These are phyloP conservation scores for Trachemys scripta DNA, from an alignment of 2,113 vertebrate genomes.

Conservation along the genomic window DNA sequence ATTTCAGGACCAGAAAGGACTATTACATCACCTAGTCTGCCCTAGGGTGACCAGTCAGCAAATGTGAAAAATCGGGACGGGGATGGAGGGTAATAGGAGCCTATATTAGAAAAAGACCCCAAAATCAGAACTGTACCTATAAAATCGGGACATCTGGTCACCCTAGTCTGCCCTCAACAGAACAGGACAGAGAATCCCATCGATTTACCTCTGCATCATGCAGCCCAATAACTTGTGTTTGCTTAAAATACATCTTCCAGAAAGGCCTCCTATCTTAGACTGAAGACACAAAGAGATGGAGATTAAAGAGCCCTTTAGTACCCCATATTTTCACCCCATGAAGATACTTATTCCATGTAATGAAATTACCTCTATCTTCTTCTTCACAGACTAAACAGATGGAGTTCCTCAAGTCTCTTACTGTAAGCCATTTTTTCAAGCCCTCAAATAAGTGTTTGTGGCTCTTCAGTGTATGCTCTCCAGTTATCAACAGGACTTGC, in stretches of 20 bases:
- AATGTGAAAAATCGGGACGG: too few species aligned
- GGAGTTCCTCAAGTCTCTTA: not conserved
- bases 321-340: not conserved
- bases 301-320: not conserved
- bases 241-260: not conserved
- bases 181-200: not conserved
- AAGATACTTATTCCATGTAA: not conserved
- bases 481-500: not conserved
- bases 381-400: not conserved
- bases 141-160: too few species aligned
- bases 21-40: not conserved
- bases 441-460: not conserved
- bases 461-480: not conserved
- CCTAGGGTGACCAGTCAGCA: not conserved
- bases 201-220: not conserved
- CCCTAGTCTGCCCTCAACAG: not conserved
- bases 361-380: not conserved
- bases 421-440: not conserved
- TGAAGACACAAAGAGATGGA: not conserved
- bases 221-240: not conserved
- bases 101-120: too few species aligned
- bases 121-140: too few species aligned
- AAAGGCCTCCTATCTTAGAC: not conserved
- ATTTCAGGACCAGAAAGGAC: not conserved
- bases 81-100: too few species aligned